Percentiles rank a stretch among this genome's conserved stretches.
Conservation (phyloP, 1,140 invertebrate genomes). For the Homarus americanus region DNA sequence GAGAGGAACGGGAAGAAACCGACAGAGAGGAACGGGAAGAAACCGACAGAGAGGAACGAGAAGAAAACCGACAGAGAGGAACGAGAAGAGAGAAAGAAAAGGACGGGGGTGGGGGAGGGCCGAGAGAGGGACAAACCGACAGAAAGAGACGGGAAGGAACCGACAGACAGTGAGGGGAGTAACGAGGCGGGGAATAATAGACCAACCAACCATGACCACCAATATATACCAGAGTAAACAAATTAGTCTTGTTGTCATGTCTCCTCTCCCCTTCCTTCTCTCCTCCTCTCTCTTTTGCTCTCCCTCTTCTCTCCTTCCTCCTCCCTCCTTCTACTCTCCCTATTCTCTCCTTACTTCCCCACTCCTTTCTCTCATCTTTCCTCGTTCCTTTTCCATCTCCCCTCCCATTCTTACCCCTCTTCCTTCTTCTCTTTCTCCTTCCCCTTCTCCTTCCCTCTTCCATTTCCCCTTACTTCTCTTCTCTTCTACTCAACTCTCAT, state of each 20-base stretch:
- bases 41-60: not conserved
- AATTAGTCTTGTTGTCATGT: not conserved
- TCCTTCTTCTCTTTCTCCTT: slow-evolving; percentile 1
- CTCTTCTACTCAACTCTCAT: too few species aligned
- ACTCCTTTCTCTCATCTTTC: not conserved
- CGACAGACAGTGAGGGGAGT: not conserved
- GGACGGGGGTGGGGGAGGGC: not conserved
- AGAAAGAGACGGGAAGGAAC: not conserved
- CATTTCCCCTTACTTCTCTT: too few species aligned
- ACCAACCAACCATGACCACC: not conserved
- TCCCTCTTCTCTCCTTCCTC: not conserved
- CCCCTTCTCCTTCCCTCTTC: not conserved
- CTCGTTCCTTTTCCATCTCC: not conserved
- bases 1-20: too few species aligned
- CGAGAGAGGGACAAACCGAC: slow-evolving; percentile 11
- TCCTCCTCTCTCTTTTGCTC: not conserved
- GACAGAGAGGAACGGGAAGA: too few species aligned
- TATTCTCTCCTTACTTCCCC: not conserved
- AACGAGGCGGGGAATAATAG: not conserved
- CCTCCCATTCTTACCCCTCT: too few species aligned
- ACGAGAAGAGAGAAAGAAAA: not conserved
- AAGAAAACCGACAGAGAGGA: not conserved
- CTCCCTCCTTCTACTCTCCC: not conserved
- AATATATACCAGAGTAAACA: not conserved
- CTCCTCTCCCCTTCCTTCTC: not conserved